Evolutionary conservation across 2,113 vertebrate species (phyloP).

Genomic region (Lampris megalopsis): DNA sequence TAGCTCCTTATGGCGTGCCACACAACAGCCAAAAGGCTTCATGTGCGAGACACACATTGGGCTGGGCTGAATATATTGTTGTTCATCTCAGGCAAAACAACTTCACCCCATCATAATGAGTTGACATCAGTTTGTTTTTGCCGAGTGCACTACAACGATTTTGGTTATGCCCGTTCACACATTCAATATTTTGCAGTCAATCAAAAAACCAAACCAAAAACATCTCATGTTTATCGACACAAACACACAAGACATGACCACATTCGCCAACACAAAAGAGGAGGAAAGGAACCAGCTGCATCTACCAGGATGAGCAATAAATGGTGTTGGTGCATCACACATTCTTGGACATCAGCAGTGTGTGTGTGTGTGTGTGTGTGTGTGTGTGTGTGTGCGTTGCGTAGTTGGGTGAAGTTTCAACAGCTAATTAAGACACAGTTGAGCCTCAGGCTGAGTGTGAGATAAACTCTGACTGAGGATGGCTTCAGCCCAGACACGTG

Average conservation of each 20-base stretch:
- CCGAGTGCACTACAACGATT: background rate
- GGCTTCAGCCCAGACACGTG: conserved; percentile 57
- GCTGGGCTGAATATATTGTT: conserved; percentile 16
- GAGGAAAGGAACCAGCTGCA: conserved; percentile 54
- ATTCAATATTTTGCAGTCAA: conserved; percentile 33
- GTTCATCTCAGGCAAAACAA: conserved; percentile 22
- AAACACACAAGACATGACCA: background rate
- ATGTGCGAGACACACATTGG: conserved; percentile 2
- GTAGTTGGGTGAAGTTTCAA: conserved; percentile 62
- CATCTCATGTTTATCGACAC: conserved; percentile 52
- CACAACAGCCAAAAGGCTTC: background rate
- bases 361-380: conserved; percentile 40
- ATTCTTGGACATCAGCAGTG: conserved; percentile 68
- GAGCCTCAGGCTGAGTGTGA: conserved; percentile 55
- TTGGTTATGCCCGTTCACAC: conserved; percentile 28
- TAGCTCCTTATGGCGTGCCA: too few species aligned
- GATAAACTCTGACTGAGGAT: conserved; percentile 67
- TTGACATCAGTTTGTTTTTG: conserved; percentile 11
- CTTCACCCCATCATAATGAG: conserved; percentile 7
- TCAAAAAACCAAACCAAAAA: conserved; percentile 56
- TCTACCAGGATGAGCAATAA: conserved; percentile 68
- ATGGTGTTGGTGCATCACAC: conserved; percentile 71
- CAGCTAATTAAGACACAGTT: conserved; percentile 72
- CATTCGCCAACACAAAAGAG: conserved; percentile 38
- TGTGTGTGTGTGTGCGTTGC: conserved; percentile 59